Conservation (phyloP, 1,140 invertebrate genomes). For the Lasaia peninsularis region DNA sequence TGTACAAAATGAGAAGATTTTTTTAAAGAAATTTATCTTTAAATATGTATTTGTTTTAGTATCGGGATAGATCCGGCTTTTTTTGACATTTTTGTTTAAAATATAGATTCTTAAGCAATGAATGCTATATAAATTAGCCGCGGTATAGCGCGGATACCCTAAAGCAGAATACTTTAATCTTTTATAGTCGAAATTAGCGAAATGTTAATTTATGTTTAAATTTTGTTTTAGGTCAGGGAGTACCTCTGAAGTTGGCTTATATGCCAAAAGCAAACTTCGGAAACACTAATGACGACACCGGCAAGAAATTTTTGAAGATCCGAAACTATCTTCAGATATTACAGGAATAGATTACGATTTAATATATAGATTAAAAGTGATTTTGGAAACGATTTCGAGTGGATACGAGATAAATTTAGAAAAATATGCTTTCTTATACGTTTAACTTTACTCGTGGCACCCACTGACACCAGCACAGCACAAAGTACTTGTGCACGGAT, state of each 20-base stretch:
- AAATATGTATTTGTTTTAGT: background rate
- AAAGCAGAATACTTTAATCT: too few species aligned
- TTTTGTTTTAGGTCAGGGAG: background rate
- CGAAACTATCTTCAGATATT: slow-evolving; percentile 34
- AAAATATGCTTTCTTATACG: slow-evolving; percentile 37
- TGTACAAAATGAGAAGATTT: too few species aligned
- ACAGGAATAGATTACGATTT: slow-evolving; percentile 41
- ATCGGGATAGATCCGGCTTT: background rate
- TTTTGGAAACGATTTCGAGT: slow-evolving; percentile 31
- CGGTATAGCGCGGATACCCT: too few species aligned
- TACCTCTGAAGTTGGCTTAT: background rate
- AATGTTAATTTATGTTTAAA: too few species aligned
- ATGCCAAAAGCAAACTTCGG: slow-evolving; percentile 35
- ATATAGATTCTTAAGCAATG: background rate
- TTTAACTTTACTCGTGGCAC: slow-evolving; percentile 43
- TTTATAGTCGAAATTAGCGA: too few species aligned
- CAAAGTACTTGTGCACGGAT: slow-evolving; percentile 48
- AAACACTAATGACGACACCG: slow-evolving; percentile 56
- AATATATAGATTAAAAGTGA: slow-evolving; percentile 28
- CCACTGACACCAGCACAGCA: slow-evolving; percentile 52
- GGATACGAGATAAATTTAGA: slow-evolving; percentile 33
- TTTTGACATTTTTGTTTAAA: background rate
- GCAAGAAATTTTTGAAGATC: slow-evolving; percentile 47
- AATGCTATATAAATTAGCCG: background rate
- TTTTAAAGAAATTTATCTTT: background rate